Evolutionary conservation across 1,140 invertebrate genomes (phyloP).

Genomic region (Drosophila sechellia): DNA sequence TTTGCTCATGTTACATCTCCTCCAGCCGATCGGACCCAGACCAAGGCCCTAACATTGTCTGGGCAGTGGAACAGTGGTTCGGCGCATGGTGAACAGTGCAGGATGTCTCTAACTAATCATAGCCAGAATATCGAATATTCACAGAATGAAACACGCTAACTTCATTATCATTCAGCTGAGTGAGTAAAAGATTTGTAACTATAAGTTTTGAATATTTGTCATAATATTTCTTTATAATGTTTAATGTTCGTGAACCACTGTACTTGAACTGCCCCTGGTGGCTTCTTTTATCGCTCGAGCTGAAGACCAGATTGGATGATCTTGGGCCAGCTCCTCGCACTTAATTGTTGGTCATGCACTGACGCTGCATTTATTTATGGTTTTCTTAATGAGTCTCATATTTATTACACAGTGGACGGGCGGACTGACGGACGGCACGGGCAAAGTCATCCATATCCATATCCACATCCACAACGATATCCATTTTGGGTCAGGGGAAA

Average conservation of each 20-base stretch:
- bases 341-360: constrained; percentile 81
- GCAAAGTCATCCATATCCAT: constrained; percentile 29
- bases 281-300: constrained; percentile 35
- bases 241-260: constrained; percentile 10
- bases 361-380: constrained; percentile 82
- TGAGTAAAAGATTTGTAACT: too few species aligned
- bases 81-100: neutral
- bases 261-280: constrained; percentile 7
- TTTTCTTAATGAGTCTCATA: constrained; percentile 83
- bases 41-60: constrained; percentile 43
- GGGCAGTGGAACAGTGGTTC: constrained; percentile 29
- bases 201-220: neutral
- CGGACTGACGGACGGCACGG: constrained; percentile 57
- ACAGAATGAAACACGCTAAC: too few species aligned
- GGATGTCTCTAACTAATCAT: too few species aligned
- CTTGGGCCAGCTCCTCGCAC: constrained; percentile 73
- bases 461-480: constrained; percentile 21
- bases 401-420: constrained; percentile 66
- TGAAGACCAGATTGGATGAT: constrained; percentile 45
- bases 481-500: constrained; percentile 67
- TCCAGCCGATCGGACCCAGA: constrained; percentile 43
- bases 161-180: too few species aligned
- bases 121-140: too few species aligned
- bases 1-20: constrained; percentile 76
- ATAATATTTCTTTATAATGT: too few species aligned